Percentiles rank a stretch among this genome's conserved stretches.
These are phyloP conservation scores for Sylvia atricapilla DNA, from an alignment of 2,113 vertebrate genomes.

Conservation along the genomic window DNA sequence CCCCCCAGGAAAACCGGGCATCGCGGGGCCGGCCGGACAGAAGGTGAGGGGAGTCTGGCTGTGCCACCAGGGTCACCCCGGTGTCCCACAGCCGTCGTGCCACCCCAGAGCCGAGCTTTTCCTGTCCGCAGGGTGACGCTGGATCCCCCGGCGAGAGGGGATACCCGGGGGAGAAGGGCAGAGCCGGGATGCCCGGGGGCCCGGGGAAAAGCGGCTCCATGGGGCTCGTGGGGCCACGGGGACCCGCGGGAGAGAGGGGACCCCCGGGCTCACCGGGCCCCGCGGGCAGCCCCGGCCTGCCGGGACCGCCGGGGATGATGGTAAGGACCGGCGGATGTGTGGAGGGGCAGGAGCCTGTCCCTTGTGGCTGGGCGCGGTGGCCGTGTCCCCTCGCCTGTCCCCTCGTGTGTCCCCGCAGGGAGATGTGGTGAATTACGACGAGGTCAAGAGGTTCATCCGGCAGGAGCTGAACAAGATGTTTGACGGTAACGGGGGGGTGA, in stretches of 20 bases:
- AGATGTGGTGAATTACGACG: constrained; percentile 89
- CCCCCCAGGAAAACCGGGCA: constrained; percentile 78
- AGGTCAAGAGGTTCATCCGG: constrained; percentile 91
- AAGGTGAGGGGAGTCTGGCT: constrained; percentile 75
- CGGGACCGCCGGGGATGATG: constrained; percentile 85
- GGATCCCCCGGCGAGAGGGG: constrained; percentile 83
- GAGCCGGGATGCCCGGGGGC: constrained; percentile 85
- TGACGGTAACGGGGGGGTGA: constrained; percentile 78
- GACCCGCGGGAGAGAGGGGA: constrained; percentile 88
- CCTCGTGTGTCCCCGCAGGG: constrained; percentile 69
- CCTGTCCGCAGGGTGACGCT: constrained; percentile 79
- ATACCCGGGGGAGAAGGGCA: constrained; percentile 85
- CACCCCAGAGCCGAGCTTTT: background rate
- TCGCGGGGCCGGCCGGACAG: constrained; percentile 76
- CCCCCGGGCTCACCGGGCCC: constrained; percentile 78
- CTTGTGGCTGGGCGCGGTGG: rapidly evolving
- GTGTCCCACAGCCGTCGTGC: rapidly evolving
- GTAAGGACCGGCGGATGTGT: constrained; percentile 68
- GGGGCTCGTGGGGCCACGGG: constrained; percentile 81
- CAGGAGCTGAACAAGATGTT: constrained; percentile 96
- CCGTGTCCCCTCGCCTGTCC: background rate
- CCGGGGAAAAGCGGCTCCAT: constrained; percentile 84
- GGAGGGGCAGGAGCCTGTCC: rapidly evolving
- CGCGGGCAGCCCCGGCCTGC: constrained; percentile 74
- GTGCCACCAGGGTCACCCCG: rapidly evolving